These are phyloP conservation scores for Myotis yumanensis DNA, from an alignment of 2,113 vertebrate genomes.

Conservation along the genomic window DNA sequence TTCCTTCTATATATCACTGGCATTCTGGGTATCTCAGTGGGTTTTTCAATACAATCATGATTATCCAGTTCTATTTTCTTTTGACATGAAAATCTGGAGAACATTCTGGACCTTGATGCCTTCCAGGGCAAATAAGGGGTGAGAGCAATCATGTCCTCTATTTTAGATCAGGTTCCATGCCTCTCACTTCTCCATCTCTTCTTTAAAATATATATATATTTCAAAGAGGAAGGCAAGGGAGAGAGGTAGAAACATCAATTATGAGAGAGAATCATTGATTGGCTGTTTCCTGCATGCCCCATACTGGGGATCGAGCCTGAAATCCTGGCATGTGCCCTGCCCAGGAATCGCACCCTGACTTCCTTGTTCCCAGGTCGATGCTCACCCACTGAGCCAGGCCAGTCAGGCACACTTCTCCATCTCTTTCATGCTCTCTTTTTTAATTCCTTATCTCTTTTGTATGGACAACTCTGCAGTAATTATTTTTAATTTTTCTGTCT, in stretches of 20 bases:
- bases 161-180: background rate
- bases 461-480: background rate
- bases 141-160: no score
- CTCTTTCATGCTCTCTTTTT: background rate
- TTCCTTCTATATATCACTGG: background rate
- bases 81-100: background rate
- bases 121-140: background rate
- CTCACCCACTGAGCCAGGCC: no score
- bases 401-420: background rate
- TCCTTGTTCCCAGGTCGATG: no score
- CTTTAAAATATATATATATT: no score
- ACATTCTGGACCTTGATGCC: background rate
- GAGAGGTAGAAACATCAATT: no score
- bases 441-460: background rate
- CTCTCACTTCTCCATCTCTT: background rate
- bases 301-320: no score
- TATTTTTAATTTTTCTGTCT: background rate
- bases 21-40: background rate
- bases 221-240: no score
- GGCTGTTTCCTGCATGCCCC: no score
- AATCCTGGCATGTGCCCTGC: no score
- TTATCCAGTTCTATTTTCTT: background rate
- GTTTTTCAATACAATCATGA: background rate
- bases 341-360: no score
- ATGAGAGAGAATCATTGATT: no score